Conservation (phyloP, 2,113 vertebrate genomes). For the Eptatretus burgeri region DNA sequence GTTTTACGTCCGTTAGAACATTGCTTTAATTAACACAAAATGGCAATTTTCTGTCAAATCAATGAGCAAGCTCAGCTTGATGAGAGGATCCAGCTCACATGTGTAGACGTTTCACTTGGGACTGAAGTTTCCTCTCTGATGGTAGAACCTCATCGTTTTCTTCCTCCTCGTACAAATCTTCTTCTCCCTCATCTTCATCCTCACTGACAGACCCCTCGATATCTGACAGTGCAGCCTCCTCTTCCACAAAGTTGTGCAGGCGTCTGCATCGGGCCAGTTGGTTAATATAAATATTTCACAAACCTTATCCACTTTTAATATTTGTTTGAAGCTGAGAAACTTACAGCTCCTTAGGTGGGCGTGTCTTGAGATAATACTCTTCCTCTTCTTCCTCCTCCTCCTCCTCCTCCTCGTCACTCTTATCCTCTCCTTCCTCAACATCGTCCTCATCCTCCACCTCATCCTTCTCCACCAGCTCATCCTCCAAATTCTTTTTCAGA, state of each 20-base stretch:
- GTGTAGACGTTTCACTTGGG: conserved; percentile 74
- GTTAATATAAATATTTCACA: no score
- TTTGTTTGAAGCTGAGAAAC: neutral
- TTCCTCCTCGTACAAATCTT: conserved; percentile 66
- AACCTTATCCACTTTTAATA: no score
- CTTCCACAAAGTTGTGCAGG: conserved; percentile 38
- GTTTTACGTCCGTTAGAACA: no score
- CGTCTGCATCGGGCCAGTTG: no score
- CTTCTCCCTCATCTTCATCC: conserved; percentile 34
- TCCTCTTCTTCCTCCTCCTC: conserved; percentile 26
- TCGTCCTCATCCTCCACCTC: conserved; percentile 7
- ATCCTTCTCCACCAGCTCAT: conserved; percentile 13
- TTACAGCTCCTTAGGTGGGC: conserved; percentile 11
- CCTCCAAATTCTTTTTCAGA: conserved; percentile 11
- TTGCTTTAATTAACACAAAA: no score
- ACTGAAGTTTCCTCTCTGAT: conserved; percentile 43
- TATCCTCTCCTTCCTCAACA: neutral
- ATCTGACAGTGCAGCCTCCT: conserved; percentile 73
- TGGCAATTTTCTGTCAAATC: no score
- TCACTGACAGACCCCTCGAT: conserved; percentile 59
- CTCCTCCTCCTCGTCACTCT: conserved; percentile 8
- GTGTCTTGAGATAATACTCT: conserved; percentile 26
- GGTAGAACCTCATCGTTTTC: conserved; percentile 54
- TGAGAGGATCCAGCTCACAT: conserved; percentile 27
- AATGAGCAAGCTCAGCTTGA: no score